Percentiles rank a stretch among this genome's conserved stretches.
These are phyloP conservation scores for Volucella inanis DNA, from an alignment of 2,888 invertebrate species.

Conservation along the genomic window DNA sequence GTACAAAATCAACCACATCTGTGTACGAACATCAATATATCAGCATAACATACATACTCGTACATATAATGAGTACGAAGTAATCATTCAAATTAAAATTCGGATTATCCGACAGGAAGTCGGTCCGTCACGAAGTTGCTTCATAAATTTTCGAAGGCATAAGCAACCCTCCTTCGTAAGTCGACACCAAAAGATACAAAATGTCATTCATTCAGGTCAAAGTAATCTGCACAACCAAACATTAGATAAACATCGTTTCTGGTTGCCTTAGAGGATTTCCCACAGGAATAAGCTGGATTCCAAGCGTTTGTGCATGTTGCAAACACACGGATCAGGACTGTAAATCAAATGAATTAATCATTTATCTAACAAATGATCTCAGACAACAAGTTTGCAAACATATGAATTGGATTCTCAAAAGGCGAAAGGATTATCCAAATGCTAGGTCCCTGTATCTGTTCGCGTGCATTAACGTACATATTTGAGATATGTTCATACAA, in stretches of 20 bases:
- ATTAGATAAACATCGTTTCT: conserved; percentile 46
- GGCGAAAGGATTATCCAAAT: conserved; percentile 61
- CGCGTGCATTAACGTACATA: conserved; percentile 28
- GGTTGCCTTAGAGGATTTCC: conserved; percentile 50
- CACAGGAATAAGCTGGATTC: conserved; percentile 40
- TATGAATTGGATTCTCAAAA: conserved; percentile 66
- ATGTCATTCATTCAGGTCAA: conserved; percentile 71
- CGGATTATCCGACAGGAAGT: conserved; percentile 82
- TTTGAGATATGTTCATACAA: no score
- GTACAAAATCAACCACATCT: conserved; percentile 34
- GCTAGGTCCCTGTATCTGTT: conserved; percentile 22
- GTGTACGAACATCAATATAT: neutral
- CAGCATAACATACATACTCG: neutral
- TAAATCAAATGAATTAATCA: conserved; percentile 69
- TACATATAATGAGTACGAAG: conserved; percentile 52
- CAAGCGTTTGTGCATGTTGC: conserved; percentile 14
- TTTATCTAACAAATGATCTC: conserved; percentile 51
- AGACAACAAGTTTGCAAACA: conserved; percentile 69
- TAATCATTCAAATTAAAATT: conserved; percentile 83
- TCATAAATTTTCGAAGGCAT: conserved; percentile 41
- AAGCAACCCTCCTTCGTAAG: conserved; percentile 39
- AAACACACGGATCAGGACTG: conserved; percentile 8
- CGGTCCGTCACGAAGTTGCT: conserved; percentile 81
- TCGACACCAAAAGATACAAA: conserved; percentile 49
- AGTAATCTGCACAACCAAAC: conserved; percentile 58